phyloP scores from a whole-genome alignment of 2,888 invertebrate species.

The Athalia circularis region DNA sequence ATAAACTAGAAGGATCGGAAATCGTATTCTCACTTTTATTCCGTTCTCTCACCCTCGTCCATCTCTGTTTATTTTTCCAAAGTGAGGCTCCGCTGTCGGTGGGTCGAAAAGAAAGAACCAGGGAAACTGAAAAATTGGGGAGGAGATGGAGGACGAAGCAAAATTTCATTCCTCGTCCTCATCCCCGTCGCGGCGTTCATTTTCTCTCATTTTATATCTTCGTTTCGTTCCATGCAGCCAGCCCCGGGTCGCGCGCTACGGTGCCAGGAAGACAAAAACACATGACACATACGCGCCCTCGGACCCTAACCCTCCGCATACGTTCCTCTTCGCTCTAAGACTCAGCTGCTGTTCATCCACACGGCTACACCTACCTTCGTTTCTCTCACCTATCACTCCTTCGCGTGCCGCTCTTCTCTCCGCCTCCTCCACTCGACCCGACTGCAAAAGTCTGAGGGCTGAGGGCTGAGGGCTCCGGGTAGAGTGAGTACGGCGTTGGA shows the following conservation, averaged over 20 bases:
- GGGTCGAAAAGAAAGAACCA: neutral
- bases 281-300: conserved; percentile 48
- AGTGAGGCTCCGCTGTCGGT: neutral
- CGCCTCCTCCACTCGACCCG: conserved; percentile 1
- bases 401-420: neutral
- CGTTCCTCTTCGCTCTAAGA: conserved; percentile 6
- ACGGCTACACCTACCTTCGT: neutral
- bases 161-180: too few relatives aligned
- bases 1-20: conserved; percentile 28
- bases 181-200: too few relatives aligned
- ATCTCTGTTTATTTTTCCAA: neutral
- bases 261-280: conserved; percentile 49
- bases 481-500: neutral
- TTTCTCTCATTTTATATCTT: too few relatives aligned
- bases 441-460: conserved; percentile 13
- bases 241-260: conserved; percentile 35
- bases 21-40: conserved; percentile 31
- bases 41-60: conserved; percentile 1
- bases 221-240: neutral
- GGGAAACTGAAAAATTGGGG: neutral
- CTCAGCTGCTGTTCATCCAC: conserved; percentile 7
- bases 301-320: neutral
- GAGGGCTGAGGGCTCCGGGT: conserved; percentile 2
- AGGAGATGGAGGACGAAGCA: too few relatives aligned
- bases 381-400: conserved; percentile 22